A percentile compares a stretch with the other conserved stretches of the same genome.
Evolutionary conservation across 2,797 vertebrate species (phyloP).

Genomic region (Bradypodion ventrale): DNA sequence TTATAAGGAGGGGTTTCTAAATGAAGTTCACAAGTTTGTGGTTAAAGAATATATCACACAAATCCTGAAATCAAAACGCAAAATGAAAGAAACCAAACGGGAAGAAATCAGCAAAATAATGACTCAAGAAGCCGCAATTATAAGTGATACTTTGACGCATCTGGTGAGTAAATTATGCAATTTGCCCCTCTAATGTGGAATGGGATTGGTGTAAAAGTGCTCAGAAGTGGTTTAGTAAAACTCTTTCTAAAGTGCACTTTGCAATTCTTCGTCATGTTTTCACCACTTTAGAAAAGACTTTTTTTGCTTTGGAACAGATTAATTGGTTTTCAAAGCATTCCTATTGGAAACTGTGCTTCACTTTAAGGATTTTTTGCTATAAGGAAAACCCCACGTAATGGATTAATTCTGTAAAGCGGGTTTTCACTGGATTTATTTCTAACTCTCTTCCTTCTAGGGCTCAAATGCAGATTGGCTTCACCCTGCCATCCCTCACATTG

Average conservation of each 20-base stretch:
- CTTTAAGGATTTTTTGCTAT: no score
- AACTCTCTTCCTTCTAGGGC: conserved; percentile 62
- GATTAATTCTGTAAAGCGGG: no score
- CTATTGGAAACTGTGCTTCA: no score
- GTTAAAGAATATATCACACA: conserved; percentile 82
- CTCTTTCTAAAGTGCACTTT: no score
- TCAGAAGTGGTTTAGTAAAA: not conserved
- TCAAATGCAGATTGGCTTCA: conserved; percentile 82
- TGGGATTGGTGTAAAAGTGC: not conserved
- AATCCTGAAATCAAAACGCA: conserved; percentile 80
- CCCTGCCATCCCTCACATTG: conserved; percentile 75
- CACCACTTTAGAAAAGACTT: no score
- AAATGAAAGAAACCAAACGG: conserved; percentile 76
- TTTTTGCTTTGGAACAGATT: no score
- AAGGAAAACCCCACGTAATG: no score
- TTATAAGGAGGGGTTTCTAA: conserved; percentile 76
- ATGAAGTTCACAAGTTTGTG: conserved; percentile 78
- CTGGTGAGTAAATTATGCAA: conserved; percentile 76
- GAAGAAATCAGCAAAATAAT: conserved; percentile 80
- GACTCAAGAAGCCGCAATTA: conserved; percentile 72
- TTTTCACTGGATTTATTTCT: no score
- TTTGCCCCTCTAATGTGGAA: not conserved
- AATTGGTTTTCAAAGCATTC: no score
- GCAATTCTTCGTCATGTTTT: no score
- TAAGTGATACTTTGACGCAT: conserved; percentile 72